A percentile compares a stretch with the other conserved stretches of the same genome.
phyloP scores from a whole-genome alignment of 2,888 invertebrate genomes.

The Phaedon cochleariae region DNA sequence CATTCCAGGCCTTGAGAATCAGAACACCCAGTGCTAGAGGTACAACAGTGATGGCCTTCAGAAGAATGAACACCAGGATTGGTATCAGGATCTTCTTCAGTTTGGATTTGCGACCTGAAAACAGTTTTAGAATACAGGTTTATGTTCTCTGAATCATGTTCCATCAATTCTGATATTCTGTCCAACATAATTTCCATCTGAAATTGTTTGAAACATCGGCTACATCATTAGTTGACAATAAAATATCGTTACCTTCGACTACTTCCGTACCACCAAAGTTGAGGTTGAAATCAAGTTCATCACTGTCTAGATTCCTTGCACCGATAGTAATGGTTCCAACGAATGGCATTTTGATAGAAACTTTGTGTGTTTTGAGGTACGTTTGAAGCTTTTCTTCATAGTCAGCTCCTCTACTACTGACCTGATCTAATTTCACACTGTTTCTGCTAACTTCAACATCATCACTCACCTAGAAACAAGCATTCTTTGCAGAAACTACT shows the following conservation, averaged over 20 bases:
- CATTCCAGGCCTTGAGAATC: constrained; percentile 89
- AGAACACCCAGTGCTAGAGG: constrained; percentile 86
- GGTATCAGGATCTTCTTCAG: constrained; percentile 88
- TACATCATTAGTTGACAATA: too few relatives aligned
- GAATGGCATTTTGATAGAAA: constrained; percentile 78
- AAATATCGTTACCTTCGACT: constrained; percentile 58
- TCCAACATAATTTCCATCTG: too few relatives aligned
- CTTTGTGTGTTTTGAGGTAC: constrained; percentile 79
- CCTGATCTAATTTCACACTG: constrained; percentile 67
- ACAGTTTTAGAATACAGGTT: neutral
- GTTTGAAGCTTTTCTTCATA: constrained; percentile 75
- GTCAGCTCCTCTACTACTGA: constrained; percentile 62
- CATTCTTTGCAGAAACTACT: constrained; percentile 5
- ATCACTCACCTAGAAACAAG: constrained; percentile 38
- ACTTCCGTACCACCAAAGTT: constrained; percentile 64
- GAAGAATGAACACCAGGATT: constrained; percentile 82
- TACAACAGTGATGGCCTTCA: constrained; percentile 88
- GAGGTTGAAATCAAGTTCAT: constrained; percentile 77
- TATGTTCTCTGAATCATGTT: too few relatives aligned
- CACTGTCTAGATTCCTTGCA: constrained; percentile 78
- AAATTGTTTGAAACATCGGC: too few relatives aligned
- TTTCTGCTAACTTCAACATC: constrained; percentile 68
- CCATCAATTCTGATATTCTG: too few relatives aligned
- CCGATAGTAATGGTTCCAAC: constrained; percentile 78
- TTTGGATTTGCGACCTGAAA: constrained; percentile 66